Evolutionary conservation across 2,797 vertebrate genomes (phyloP).

Genomic region (Gallirallus australis): DNA sequence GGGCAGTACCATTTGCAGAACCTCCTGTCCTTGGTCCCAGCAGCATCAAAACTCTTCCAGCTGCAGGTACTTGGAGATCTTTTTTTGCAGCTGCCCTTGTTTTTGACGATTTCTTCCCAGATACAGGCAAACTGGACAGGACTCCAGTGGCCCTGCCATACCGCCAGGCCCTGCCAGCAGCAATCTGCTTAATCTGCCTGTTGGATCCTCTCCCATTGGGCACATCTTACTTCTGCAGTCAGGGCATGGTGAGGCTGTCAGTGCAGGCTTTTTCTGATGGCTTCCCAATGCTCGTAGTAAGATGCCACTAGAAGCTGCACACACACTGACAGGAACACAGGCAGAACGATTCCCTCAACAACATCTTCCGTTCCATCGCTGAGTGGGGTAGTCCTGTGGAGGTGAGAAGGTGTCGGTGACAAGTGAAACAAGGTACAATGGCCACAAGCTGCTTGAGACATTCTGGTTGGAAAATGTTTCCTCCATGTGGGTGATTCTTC

Average conservation of each 20-base stretch:
- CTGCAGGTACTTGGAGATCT: not conserved
- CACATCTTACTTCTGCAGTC: not conserved
- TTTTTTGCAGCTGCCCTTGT: not conserved
- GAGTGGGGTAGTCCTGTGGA: not conserved
- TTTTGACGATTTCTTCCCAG: not conserved
- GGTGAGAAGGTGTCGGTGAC: not conserved
- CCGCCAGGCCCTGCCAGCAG: not conserved
- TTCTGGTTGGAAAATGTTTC: not conserved
- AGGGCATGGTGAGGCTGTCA: not conserved
- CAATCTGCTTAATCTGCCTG: not conserved
- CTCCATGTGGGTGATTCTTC: not conserved
- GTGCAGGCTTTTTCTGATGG: not conserved
- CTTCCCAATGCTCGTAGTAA: not conserved
- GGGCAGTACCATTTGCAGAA: not conserved
- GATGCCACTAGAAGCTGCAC: not conserved
- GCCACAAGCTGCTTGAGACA: not conserved
- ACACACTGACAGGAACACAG: not conserved
- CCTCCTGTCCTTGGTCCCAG: not conserved
- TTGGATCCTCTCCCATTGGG: not conserved
- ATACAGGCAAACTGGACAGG: not conserved
- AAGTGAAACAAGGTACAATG: not conserved
- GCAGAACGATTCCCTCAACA: not conserved
- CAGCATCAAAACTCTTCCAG: not conserved
- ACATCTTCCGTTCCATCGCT: not conserved
- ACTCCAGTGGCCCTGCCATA: not conserved